Conservation (phyloP, 2,888 invertebrate genomes). For the Pantelozetes paolii region DNA sequence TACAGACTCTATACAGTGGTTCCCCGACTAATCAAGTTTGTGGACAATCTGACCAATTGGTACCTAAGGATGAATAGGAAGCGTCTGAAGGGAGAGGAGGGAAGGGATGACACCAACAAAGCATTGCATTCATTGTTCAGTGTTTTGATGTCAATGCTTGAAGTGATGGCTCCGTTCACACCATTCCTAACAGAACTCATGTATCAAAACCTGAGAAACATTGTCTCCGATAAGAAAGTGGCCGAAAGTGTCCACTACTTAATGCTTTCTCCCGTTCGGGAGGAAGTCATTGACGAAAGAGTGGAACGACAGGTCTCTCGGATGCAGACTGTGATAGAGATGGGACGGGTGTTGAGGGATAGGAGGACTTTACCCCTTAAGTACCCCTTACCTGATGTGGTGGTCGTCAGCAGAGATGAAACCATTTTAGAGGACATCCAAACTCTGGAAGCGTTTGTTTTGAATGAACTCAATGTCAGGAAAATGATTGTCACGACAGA, state of each 20-base stretch:
- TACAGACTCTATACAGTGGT: conserved; percentile 94
- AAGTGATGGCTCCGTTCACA: conserved; percentile 95
- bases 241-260: conserved; percentile 79
- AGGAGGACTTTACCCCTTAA: conserved; percentile 88
- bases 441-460: conserved; percentile 74
- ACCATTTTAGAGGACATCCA: conserved; percentile 71
- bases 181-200: conserved; percentile 93
- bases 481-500: conserved; percentile 78
- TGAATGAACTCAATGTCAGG: conserved; percentile 79
- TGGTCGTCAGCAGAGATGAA: conserved; percentile 83
- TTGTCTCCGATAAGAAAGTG: conserved; percentile 57
- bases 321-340: conserved; percentile 92
- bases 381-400: conserved; percentile 90
- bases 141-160: conserved; percentile 79
- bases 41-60: conserved; percentile 98
- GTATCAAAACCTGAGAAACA: conserved; percentile 76
- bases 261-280: conserved; percentile 71
- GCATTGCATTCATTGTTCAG: conserved; percentile 83
- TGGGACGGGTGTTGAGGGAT: conserved; percentile 87
- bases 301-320: conserved; percentile 84
- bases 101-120: conserved; percentile 70
- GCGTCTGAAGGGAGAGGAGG: conserved; percentile 85
- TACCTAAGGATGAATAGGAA: conserved; percentile 95
- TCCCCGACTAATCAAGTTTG: conserved; percentile 86
- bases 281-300: conserved; percentile 67